Conservation (phyloP, 2,113 vertebrate genomes). For the Dromas ardeola region DNA sequence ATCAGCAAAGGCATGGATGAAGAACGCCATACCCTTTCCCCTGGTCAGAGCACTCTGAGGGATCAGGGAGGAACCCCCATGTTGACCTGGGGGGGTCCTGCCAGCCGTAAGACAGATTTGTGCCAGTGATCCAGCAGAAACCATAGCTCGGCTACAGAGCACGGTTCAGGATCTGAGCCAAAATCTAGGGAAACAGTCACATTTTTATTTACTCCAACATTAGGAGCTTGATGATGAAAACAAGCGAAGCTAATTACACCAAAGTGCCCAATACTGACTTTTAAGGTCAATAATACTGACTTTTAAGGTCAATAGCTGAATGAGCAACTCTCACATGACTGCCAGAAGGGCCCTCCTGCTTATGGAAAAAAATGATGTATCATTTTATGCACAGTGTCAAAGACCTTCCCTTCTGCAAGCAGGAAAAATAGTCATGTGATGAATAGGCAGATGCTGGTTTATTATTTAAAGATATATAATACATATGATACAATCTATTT, state of each 20-base stretch:
- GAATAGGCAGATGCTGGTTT: background rate
- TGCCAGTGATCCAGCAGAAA: background rate
- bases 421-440: background rate
- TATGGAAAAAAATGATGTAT: background rate
- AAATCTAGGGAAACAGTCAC: background rate
- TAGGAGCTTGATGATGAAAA: background rate
- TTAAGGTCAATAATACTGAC: background rate
- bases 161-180: background rate
- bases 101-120: background rate
- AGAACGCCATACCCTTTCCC: background rate
- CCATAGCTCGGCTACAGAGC: background rate
- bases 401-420: background rate
- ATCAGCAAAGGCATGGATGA: background rate
- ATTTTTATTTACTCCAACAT: background rate
- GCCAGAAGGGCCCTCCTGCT: background rate
- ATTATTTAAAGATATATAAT: background rate
- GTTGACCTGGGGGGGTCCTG: background rate
- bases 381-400: background rate
- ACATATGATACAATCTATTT: background rate
- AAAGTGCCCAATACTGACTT: background rate
- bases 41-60: background rate
- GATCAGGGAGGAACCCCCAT: accelerated
- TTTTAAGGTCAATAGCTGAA: background rate
- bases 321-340: background rate
- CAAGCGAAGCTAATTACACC: background rate